A percentile compares a stretch with the other conserved stretches of the same genome.
Conservation (phyloP, 2,888 invertebrate species). For the Trimorus sp. region DNA sequence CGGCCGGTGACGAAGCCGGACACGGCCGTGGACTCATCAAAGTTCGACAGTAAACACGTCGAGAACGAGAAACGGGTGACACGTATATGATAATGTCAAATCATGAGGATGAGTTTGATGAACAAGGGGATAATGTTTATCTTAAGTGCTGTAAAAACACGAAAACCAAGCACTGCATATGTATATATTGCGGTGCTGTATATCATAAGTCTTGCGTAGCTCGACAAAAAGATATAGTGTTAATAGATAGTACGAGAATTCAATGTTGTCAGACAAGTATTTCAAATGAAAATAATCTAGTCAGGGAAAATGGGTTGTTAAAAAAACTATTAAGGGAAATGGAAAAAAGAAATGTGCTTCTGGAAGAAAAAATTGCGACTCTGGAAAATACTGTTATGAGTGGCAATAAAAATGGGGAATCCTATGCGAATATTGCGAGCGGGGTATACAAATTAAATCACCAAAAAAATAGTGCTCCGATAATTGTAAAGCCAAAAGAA, state of each 20-base stretch:
- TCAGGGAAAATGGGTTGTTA: conserved; percentile 4
- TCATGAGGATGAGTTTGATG: not conserved
- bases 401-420: conserved; percentile 1
- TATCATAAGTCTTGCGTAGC: conserved; percentile 15
- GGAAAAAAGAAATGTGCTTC: not conserved
- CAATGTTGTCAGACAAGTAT: not conserved
- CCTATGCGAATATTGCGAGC: conserved; percentile 4
- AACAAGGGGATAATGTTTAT: not conserved
- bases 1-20: not conserved
- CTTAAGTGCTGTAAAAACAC: conserved; percentile 4
- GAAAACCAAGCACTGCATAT: conserved; percentile 2
- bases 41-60: not conserved
- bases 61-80: conserved; percentile 1
- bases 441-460: not conserved
- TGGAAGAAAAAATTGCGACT: conserved; percentile 4
- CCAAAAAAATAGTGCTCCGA: not conserved
- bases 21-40: not conserved
- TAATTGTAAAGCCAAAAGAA: conserved; percentile 2
- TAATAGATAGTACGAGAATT: not conserved
- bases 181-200: conserved; percentile 21
- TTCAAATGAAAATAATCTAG: not conserved
- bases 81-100: not conserved
- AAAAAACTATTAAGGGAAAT: not conserved
- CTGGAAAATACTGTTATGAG: not conserved
- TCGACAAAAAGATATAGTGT: conserved; percentile 13